Percentiles rank a stretch among this genome's conserved stretches.
These are phyloP conservation scores for Lethrus apterus DNA, from an alignment of 1,140 invertebrate species.

Conservation along the genomic window DNA sequence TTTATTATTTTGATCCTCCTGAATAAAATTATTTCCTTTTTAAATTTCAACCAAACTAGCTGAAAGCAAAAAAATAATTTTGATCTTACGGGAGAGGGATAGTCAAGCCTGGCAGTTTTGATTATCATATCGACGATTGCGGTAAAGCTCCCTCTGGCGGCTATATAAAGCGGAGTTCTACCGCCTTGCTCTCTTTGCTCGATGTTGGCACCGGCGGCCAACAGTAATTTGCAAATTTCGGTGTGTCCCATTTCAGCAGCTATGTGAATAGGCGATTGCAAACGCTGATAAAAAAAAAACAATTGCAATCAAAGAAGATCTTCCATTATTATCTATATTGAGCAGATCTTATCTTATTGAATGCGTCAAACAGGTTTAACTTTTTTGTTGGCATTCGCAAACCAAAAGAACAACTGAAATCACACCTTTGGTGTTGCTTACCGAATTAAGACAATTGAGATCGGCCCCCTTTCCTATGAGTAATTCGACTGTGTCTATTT, in stretches of 20 bases:
- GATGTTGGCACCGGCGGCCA: conserved; percentile 57
- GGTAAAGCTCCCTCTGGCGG: conserved; percentile 73
- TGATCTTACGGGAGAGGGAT: conserved; percentile 32
- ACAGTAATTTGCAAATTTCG: conserved; percentile 58
- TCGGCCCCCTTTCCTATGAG: conserved; percentile 63
- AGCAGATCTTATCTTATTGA: too few species aligned
- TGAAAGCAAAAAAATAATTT: not conserved
- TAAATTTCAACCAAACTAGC: conserved; percentile 1
- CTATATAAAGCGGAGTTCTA: conserved; percentile 61
- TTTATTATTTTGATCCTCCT: conserved; percentile 35
- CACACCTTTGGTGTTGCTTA: conserved; percentile 44
- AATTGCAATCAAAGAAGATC: not conserved
- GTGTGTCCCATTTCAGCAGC: conserved; percentile 61
- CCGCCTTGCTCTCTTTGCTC: conserved; percentile 60
- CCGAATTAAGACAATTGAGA: conserved; percentile 63
- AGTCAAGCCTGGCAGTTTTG: conserved; percentile 58
- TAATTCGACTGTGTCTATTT: conserved; percentile 60
- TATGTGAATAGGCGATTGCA: conserved; percentile 63
- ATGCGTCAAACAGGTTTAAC: too few species aligned
- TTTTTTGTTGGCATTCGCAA: not conserved
- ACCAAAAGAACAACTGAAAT: not conserved
- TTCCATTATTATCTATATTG: too few species aligned
- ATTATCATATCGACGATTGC: conserved; percentile 80
- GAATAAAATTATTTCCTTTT: conserved; percentile 4
- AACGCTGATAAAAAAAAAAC: conserved; percentile 42